Base-by-base conservation (phyloP, 2,113 vertebrate species). In the Trichechus manatus region DNA sequence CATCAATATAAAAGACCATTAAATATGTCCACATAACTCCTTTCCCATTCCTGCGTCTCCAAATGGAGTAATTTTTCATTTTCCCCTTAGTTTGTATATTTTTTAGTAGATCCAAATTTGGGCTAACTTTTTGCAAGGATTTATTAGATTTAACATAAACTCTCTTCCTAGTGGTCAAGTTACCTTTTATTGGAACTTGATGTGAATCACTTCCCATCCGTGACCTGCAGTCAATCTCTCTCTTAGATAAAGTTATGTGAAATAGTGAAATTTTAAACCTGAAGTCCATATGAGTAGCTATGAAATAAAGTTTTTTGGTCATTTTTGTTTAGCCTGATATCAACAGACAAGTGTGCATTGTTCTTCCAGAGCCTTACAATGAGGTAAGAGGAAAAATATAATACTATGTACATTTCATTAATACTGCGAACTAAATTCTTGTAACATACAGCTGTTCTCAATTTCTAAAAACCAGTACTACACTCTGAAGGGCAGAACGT, bases 271-370 rank as follows among this genome's bases (percentile, higher is more conserved):
- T 74, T 75, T 96, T 95, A 94, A 91, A 84, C 72, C 36, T 91
- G 42, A 80, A 72, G 29, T 66, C 14, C 10, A 14, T 27, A 74
- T 59, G 61, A 78, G 42, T 64, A 81, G 44, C 50, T 95, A 50
- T 85, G 77, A 95, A 97, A 97, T 70, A 61, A 88, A 68, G 19
- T 14, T 78, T 97, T 88, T 68, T 83, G 56, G 86, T 89, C 56
- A 90, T 75, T 96, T 93, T 74, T 89, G 64, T 93, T 89, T 81
- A 97, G 66, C 29, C 68, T 92, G 89, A 94, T 86, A 81, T 72
- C 93, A 94, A 85, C 84, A 96, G 75, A 64, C 84, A 97, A 75
- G 64, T 96, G 80, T 93, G 42, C 59, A 44, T 86, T 94, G 84
- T 70, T 96, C 78, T 94, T 79, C 61, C 79, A 89, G 74, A 84